A percentile compares a stretch with the other conserved stretches of the same genome.
These are phyloP conservation scores for Minunthozetes semirufus DNA, from an alignment of 2,888 invertebrate species.

Conservation along the genomic window DNA sequence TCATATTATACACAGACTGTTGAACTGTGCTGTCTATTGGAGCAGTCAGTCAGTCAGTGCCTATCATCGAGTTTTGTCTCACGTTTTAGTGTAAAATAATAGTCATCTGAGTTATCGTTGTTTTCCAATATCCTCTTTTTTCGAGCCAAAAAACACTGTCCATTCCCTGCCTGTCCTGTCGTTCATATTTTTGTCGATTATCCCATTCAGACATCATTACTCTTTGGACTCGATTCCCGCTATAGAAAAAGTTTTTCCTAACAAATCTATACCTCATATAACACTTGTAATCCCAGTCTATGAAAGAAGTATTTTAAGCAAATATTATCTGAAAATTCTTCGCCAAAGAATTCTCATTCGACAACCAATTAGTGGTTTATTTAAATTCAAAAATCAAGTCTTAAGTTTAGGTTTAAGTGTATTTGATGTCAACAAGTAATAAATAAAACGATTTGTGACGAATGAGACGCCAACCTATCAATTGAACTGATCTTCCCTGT, in stretches of 20 bases:
- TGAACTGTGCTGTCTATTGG: background rate
- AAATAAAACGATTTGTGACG: background rate
- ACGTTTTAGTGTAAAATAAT: slow-evolving; percentile 1
- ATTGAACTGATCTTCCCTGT: background rate
- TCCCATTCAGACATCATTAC: slow-evolving; percentile 12
- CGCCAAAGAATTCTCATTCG: too few species aligned
- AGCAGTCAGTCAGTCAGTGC: background rate
- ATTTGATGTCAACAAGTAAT: slow-evolving; percentile 6
- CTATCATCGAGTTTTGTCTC: background rate
- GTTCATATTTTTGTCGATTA: background rate
- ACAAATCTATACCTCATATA: background rate
- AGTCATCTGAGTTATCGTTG: slow-evolving; percentile 7
- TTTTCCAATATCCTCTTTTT: slow-evolving; percentile 15
- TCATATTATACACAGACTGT: background rate
- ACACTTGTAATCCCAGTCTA: background rate
- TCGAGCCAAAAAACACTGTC: background rate
- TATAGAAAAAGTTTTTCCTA: background rate
- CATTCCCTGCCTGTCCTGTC: background rate
- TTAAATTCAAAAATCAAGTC: background rate
- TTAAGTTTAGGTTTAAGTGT: background rate
- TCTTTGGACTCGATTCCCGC: background rate
- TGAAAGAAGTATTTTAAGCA: too few species aligned
- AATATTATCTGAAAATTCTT: background rate
- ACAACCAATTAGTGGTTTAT: background rate
- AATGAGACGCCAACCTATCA: slow-evolving; percentile 11